Base-by-base conservation (phyloP, 2,113 vertebrate species). In the Mystacornis crossleyi region DNA sequence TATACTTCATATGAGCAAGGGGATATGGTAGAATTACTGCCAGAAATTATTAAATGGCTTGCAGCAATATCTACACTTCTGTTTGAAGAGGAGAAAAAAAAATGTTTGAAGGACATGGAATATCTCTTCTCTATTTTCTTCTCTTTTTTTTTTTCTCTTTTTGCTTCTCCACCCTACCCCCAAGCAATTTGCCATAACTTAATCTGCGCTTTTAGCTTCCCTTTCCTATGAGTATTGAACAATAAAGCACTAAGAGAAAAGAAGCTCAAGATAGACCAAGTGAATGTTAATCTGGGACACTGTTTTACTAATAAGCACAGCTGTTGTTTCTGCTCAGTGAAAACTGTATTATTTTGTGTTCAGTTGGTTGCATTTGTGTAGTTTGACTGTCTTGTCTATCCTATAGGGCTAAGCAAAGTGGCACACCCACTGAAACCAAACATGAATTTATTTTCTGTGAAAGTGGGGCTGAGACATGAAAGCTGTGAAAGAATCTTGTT, bases 401-500 rank as follows among this genome's bases (percentile, higher is more conserved):
- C 54, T 65, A 54, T 33, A 90, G 79, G 65, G 78, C 64, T 88
- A 64, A 93, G 60, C 34, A 93, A 93, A 86, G 77, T 0, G 2
- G 38, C 80, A 62, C 81, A 94, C 69, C 58, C 66, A 79, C 58
- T 79, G 78, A 95, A 93, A 93, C 62, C 55, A 96, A 97, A 90
- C 71, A 95, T 8, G 54, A 86, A 73, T 88, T 94, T 90, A 83
- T 93, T 92, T 96, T 83, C 78, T 90, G 60, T 83, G 92, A 80
- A 96, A 93, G 74, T 26, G 10, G 21, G 71, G 71, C 81, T 95
- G 64, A 96, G 78, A 91, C 74, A 72, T 34, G 71, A 95, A 95
- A 95, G 83, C 93, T 82, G 89, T 72, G 78, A 90, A 94, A 69
- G 54, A 88, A 80, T 73, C 87, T 95, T 77, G 71, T 90, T 90